Conservation (phyloP, 2,113 vertebrate genomes). For the Dendrocopos noguchii region DNA sequence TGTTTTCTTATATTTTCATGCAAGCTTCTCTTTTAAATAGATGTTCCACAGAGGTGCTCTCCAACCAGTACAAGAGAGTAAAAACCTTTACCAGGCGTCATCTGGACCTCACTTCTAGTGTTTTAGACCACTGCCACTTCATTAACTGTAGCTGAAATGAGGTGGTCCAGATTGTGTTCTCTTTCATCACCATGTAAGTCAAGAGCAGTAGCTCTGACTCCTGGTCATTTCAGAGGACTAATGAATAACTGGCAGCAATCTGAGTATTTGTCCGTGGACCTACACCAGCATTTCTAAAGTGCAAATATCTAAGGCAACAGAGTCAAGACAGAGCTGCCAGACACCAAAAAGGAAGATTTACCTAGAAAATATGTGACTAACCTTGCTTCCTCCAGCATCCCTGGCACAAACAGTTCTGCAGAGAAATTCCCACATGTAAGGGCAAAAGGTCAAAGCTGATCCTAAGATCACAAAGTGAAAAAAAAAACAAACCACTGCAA, state of each 20-base stretch:
- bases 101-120: background rate
- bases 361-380: background rate
- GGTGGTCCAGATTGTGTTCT: background rate
- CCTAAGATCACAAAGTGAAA: background rate
- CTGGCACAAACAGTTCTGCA: accelerated
- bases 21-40: background rate
- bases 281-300: background rate
- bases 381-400: background rate
- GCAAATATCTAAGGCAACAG: background rate
- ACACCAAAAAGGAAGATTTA: background rate
- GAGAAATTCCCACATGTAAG: background rate
- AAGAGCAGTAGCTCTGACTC: background rate
- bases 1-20: background rate
- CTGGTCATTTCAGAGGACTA: background rate
- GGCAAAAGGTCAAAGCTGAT: background rate
- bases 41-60: background rate
- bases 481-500: background rate
- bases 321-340: background rate
- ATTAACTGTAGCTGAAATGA: background rate
- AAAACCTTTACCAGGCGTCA: background rate
- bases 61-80: background rate
- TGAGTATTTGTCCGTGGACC: background rate
- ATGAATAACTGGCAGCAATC: background rate
- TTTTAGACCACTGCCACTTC: background rate
- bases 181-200: background rate